These are phyloP conservation scores for Aelia acuminata DNA, from an alignment of 2,888 invertebrate genomes.

Conservation along the genomic window DNA sequence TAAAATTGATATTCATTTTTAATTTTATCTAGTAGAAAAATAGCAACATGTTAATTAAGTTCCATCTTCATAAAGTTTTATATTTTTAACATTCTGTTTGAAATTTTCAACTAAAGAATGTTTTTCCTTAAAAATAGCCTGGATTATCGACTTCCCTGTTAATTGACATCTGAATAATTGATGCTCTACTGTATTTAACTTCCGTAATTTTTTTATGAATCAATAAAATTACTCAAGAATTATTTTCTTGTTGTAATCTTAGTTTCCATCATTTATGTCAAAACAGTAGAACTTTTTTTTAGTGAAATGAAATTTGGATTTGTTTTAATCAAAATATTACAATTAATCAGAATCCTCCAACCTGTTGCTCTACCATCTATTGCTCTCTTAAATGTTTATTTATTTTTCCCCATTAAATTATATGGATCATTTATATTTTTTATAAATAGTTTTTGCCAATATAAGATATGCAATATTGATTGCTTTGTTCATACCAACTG, in stretches of 20 bases:
- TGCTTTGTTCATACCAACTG: neutral
- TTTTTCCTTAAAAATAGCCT: too few species aligned
- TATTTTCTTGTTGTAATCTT: neutral
- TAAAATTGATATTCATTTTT: too few species aligned
- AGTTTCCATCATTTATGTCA: too few species aligned
- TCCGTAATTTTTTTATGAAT: neutral
- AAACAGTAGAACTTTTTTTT: neutral
- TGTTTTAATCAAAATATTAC: neutral
- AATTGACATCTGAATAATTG: too few species aligned
- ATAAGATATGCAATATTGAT: neutral
- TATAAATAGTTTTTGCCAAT: neutral
- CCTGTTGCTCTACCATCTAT: neutral
- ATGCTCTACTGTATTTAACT: too few species aligned
- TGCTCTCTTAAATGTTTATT: neutral
- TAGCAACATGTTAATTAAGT: too few species aligned
- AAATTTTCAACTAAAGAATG: too few species aligned
- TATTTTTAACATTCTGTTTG: too few species aligned
- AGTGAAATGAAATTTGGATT: neutral
- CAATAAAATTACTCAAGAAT: neutral
- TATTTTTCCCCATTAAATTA: neutral
- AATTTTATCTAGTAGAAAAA: too few species aligned
- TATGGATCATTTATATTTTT: conserved; percentile 13
- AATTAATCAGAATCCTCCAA: neutral
- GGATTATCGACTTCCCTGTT: too few species aligned
- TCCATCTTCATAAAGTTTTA: too few species aligned